A percentile compares a stretch with the other conserved stretches of the same genome.
These are phyloP conservation scores for Ciconia stormi DNA, from an alignment of 2,113 vertebrate species.

Conservation along the genomic window DNA sequence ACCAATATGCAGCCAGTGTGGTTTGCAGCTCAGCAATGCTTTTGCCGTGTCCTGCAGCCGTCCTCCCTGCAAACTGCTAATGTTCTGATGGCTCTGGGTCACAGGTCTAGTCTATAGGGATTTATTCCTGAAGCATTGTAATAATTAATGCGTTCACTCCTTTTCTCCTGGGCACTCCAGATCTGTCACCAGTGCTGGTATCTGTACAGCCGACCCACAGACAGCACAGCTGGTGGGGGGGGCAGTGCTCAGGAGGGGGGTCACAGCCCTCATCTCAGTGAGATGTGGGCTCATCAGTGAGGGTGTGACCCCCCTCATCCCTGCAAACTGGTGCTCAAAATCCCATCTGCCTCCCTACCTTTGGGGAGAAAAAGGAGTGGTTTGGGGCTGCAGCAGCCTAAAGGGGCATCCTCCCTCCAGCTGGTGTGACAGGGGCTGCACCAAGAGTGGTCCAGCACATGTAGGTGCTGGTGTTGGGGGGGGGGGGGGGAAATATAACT, in stretches of 20 bases:
- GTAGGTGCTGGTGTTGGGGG: not conserved
- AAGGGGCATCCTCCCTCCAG: not conserved
- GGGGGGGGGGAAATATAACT: not conserved
- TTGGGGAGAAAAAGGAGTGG: not conserved
- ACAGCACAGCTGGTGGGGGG: not conserved
- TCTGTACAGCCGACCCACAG: not conserved
- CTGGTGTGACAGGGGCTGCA: no score
- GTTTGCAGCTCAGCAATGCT: not conserved
- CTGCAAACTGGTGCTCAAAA: not conserved
- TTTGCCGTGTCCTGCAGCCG: not conserved
- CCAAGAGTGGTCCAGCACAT: accelerated
- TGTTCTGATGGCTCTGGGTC: not conserved
- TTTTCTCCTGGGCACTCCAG: not conserved
- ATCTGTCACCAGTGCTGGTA: not conserved
- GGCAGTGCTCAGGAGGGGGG: not conserved
- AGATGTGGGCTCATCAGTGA: no score
- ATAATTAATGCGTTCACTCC: not conserved
- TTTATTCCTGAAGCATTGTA: not conserved
- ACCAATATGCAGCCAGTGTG: accelerated
- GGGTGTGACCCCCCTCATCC: no score
- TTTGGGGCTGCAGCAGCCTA: not conserved
- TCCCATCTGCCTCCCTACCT: not conserved
- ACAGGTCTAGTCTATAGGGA: not conserved
- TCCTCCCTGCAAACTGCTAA: not conserved
- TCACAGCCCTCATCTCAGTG: accelerated